Evolutionary conservation across 2,113 vertebrate species (phyloP), one percentile per base, ranked within the genome.

Genomic region (Etia nguti): DNA sequence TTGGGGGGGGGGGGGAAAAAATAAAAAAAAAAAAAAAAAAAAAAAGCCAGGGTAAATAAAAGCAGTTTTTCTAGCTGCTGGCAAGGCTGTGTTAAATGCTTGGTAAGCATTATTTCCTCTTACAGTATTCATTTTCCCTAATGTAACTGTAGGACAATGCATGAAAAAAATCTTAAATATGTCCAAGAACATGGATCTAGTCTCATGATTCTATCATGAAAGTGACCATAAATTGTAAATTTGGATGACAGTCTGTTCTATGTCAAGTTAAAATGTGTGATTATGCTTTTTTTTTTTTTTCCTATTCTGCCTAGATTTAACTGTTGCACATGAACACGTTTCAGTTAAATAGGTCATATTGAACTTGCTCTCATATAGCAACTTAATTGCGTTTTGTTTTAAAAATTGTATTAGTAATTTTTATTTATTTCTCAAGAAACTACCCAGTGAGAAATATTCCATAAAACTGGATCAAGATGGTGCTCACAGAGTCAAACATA

Each of bases 11-110:
- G 31, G 31, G 31, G 31, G 5, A 31, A 31, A 31, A 31, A 31
- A 29, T 90, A 94, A 92, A 93, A 91, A 34, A 34, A 60, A 41
- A 36, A 36, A 36, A 36, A 34, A 59, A 93, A 92, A 62, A 95
- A 94, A 93, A 95, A 95, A 91, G 75, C 88, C 82, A 89, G 82
- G 90, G 95, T 96, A 97, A 96, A 96, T 96, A 95, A 96, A 96
- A 90, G 93, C 92, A 95, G 91, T 90, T 94, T 94, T 92, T 95
- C 84, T 86, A 87, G 80, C 89, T 83, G 56, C 86, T 50, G 11
- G 79, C 83, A 82, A 91, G 86, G 85, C 56, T 59, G 46, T 80
- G 62, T 92, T 92, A 89, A 95, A 92, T 94, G 92, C 93, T 90
- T 86, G 86, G 50, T 94, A 93, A 96, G 92, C 93, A 94, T 87